Evolutionary conservation across 2,113 vertebrate genomes (phyloP).

Genomic region (Otus sunia): DNA sequence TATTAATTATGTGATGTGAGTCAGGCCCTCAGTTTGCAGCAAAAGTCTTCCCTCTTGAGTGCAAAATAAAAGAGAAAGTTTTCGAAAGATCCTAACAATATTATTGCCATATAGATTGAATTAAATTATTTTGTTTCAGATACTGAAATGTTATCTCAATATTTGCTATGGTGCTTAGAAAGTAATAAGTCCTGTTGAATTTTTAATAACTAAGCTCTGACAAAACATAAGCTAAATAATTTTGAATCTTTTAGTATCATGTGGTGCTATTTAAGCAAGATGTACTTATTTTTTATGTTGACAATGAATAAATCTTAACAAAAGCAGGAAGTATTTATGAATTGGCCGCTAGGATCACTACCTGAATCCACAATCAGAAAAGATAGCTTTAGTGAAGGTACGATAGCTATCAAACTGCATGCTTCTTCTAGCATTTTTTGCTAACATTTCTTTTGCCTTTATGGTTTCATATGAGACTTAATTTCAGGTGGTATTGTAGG

Average conservation of each 20-base stretch:
- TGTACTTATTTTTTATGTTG: not conserved
- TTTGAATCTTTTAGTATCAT: not conserved
- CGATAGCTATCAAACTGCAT: not conserved
- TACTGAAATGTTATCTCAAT: not conserved
- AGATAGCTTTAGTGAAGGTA: not conserved
- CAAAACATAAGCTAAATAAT: not conserved
- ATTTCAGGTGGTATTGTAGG: not conserved
- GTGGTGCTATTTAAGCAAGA: not conserved
- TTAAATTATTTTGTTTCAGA: not conserved
- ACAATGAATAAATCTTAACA: not conserved
- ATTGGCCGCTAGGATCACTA: not conserved
- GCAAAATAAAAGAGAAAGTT: not conserved
- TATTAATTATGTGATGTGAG: not conserved
- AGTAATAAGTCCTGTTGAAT: not conserved
- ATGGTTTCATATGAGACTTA: not conserved
- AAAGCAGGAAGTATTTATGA: not conserved
- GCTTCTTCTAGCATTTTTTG: not conserved
- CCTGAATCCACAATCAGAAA: not conserved
- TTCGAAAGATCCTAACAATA: not conserved
- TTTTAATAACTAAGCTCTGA: not conserved
- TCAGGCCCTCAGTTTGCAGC: not conserved
- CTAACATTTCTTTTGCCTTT: not conserved
- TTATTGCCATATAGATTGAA: not conserved
- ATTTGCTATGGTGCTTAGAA: not conserved
- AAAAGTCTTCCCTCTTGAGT: not conserved